Conservation (phyloP, 64 coral and sea anemone species). For the Acropora tenuis region DNA sequence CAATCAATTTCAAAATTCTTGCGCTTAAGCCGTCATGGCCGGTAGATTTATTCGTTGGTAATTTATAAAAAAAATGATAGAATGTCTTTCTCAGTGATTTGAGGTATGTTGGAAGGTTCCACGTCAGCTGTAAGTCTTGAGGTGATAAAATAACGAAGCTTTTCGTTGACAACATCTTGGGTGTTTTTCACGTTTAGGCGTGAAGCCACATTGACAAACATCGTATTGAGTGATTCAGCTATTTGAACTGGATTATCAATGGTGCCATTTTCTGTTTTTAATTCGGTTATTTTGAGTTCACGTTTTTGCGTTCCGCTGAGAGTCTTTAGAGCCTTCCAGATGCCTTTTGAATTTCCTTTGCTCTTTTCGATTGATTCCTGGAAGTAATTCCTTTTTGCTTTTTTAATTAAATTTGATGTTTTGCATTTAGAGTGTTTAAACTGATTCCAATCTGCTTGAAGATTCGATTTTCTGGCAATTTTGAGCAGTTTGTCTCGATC, state of each 20-base stretch:
- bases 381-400: constrained; percentile 58
- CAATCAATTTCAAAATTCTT: not conserved
- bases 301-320: constrained; percentile 21
- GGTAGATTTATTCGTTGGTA: not conserved
- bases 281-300: too few species aligned
- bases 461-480: constrained; percentile 28
- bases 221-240: constrained; percentile 14
- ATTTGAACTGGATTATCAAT: not conserved
- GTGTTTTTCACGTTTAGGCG: not conserved
- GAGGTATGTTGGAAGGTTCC: constrained; percentile 2
- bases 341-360: constrained; percentile 64
- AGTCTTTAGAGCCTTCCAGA: constrained; percentile 43
- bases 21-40: not conserved
- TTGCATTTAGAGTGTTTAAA: constrained; percentile 10
- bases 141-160: constrained; percentile 9
- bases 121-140: constrained; percentile 1
- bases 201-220: constrained; percentile 29
- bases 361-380: constrained; percentile 38
- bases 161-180: not conserved
- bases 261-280: too few species aligned
- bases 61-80: not conserved
- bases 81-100: not conserved
- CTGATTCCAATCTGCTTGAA: constrained; percentile 11
- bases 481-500: constrained; percentile 47
- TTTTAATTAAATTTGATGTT: constrained; percentile 36